Base-by-base conservation (phyloP, 1,140 invertebrate genomes). In the Eupristina koningsbergeri region DNA sequence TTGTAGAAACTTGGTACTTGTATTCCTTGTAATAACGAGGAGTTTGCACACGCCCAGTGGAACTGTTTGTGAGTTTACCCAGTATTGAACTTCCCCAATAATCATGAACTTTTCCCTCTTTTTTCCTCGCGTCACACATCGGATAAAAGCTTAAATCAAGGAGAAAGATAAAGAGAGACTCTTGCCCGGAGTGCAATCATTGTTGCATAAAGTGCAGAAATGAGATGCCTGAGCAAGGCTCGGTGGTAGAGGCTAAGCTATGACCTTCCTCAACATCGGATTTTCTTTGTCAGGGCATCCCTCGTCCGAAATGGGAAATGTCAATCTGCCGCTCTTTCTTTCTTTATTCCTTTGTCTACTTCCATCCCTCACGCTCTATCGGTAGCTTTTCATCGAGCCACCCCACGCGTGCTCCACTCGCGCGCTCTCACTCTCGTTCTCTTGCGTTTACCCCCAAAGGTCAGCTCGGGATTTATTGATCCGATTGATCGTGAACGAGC, bases 381-480 rank as follows among this genome's bases (percentile, higher is more conserved):
- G 7, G 85, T 86, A 82, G 85, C 85, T 86, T 87, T 86, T 87
- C 85, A 86, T 86, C 75, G 73, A 26, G 15, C 73, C 7, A 75
- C 31, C 83, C 45, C 29, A 41, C 34, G 29, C 83, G 31, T 45
- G 41, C 34, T n/a, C n/a, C n/a, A n/a, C n/a, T n/a, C n/a, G n/a
- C n/a, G n/a, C n/a, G n/a, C n/a, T n/a, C n/a, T n/a, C n/a, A n/a
- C n/a, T n/a, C n/a, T 67, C 39, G 75, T 19, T n/a, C 36, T n/a
- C n/a, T 41, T 41, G 19, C 67, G 39, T 26, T 69, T 81, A 80
- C 82, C 80, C 78, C 39, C 83, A 80, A 86, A 86, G 77, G 86
- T 86, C 83, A 84, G 82, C 84, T 45, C 86, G 69, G 81, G 80
- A 87, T 85, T 87, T 85, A 86, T 88, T 84, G 87, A 88, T 87